Evolutionary conservation across 1,140 invertebrate species (phyloP), one percentile per base, ranked within the genome.

Genomic region (Drosophila virilis): DNA sequence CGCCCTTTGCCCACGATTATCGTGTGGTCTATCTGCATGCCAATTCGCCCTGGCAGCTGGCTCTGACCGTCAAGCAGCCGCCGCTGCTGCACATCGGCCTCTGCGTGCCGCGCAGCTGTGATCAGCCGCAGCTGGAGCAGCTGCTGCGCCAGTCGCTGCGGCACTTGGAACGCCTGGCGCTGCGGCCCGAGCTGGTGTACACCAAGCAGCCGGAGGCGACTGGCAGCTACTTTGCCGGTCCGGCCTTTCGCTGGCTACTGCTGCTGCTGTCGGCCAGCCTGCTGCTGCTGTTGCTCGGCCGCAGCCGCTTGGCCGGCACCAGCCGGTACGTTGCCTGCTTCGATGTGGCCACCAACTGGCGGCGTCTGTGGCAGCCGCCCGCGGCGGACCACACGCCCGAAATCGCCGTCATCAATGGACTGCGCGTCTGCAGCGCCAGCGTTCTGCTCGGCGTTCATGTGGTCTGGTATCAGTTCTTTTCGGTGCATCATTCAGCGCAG

Each of bases 31-130:
- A 83, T 43, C 50, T 88, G 2, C 5, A 38, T 2, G 51, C 73
- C n/a, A 54, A 79, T 9, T 77, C 73, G 0, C 28, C 40, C 0
- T 57, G 69, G 61, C 68, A 80, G 15, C n/a, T 77, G 12, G 8
- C 17, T 2, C 6, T 52, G 12, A 0, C 7, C 8, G 0, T 58
- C 2, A 32, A 33, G 6, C 1, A 28, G 0, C n/a, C 33, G 9
- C 32, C 60, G 0, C 7, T 77, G 51, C 52, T 84, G 15, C 81
- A 84, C 42, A 55, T 84, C 0, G 81, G 81, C 0, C 65, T 84
- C 15, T 84, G 80, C 9, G 13, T 85, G 61, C 80, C 81, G 8
- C 12, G 40, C 3, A 50, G 8, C 22, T 85, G 80, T 12, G 37
- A 15, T 12, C 33, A 13, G 1, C 10, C 1, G 6, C 32, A 80